Percentiles rank a stretch among this genome's conserved stretches.
These are phyloP conservation scores for Aegithalos caudatus DNA, from an alignment of 2,113 vertebrate genomes.

Conservation along the genomic window DNA sequence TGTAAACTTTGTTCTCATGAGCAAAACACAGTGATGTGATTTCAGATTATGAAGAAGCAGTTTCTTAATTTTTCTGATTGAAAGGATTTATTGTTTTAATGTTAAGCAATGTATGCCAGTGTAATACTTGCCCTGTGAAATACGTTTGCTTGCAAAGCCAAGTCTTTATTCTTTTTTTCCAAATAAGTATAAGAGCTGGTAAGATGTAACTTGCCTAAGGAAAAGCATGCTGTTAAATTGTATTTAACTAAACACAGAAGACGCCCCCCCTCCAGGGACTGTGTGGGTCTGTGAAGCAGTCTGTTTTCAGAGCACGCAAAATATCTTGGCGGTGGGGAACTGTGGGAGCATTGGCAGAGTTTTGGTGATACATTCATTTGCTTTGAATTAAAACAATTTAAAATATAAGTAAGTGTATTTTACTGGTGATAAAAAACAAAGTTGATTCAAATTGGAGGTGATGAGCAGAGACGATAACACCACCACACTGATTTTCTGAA, in stretches of 20 bases:
- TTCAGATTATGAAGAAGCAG: conserved; percentile 26
- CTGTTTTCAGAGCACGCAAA: not conserved
- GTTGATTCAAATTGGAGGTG: not conserved
- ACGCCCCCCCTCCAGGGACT: not conserved
- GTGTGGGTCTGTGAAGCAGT: not conserved
- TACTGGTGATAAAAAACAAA: not conserved
- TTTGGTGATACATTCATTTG: not conserved
- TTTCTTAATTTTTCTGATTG: conserved; percentile 34
- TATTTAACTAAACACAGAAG: not conserved
- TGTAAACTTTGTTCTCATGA: conserved; percentile 75
- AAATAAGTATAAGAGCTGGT: not conserved
- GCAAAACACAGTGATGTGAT: conserved; percentile 57
- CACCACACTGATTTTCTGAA: not conserved
- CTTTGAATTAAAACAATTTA: not conserved
- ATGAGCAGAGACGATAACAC: not conserved
- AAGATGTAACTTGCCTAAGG: not conserved
- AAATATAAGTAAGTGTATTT: not conserved
- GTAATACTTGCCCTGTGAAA: not conserved
- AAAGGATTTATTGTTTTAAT: conserved; percentile 12
- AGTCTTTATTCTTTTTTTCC: not conserved
- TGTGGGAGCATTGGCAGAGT: not conserved
- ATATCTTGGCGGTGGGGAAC: not conserved
- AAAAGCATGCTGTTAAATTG: not conserved
- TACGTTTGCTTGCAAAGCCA: not conserved
- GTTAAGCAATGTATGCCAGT: not conserved